phyloP scores from a whole-genome alignment of 1,140 invertebrate species.

The Drosophila equinoxialis region DNA sequence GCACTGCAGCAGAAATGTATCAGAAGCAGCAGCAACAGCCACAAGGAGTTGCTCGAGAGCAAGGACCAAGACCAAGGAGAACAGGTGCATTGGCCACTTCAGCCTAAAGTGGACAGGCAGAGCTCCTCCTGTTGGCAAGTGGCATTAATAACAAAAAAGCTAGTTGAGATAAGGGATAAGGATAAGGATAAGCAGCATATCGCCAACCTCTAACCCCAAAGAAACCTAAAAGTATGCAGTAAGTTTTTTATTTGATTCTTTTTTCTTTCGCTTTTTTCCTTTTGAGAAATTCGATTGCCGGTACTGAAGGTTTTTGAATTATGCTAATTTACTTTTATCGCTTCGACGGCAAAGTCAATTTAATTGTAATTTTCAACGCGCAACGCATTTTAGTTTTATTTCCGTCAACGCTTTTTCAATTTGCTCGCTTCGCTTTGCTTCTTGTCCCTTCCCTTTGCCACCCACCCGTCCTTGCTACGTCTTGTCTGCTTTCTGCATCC shows the following conservation, averaged over 20 bases:
- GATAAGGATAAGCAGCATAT: constrained; percentile 33
- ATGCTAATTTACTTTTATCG: constrained; percentile 80
- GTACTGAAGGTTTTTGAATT: constrained; percentile 52
- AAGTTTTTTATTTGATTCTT: constrained; percentile 8
- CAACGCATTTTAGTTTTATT: constrained; percentile 71
- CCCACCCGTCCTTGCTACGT: background rate
- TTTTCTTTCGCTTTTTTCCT: constrained; percentile 21
- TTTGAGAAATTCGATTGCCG: constrained; percentile 35
- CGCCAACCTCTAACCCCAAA: background rate
- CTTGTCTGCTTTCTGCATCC: constrained; percentile 52
- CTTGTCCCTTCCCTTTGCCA: background rate
- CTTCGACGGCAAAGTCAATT: constrained; percentile 73
- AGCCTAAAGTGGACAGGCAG: constrained; percentile 57
- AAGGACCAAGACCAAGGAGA: constrained; percentile 3
- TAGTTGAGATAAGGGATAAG: constrained; percentile 34
- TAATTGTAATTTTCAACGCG: constrained; percentile 78
- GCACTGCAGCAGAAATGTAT: background rate
- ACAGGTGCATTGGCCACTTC: constrained; percentile 57
- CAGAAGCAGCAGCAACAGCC: background rate
- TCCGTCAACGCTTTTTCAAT: constrained; percentile 68
- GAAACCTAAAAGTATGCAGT: constrained; percentile 35
- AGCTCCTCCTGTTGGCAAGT: constrained; percentile 52
- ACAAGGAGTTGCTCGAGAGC: constrained; percentile 1
- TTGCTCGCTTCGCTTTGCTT: constrained; percentile 19
- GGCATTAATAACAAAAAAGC: constrained; percentile 72